These are phyloP conservation scores for Caranx ignobilis DNA, from an alignment of 2,113 vertebrate species.

Conservation along the genomic window DNA sequence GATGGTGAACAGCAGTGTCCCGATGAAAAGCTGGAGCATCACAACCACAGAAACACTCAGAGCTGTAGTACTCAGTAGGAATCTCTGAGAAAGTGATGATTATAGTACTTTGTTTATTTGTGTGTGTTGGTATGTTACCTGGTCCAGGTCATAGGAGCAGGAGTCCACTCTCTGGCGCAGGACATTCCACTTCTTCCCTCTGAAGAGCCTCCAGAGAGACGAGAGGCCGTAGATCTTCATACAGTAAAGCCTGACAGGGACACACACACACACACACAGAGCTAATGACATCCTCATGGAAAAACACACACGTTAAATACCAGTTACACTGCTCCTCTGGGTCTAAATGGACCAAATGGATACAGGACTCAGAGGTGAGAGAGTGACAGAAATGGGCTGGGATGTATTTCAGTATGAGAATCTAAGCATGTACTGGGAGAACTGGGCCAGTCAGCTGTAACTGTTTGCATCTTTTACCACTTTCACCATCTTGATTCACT, in stretches of 20 bases:
- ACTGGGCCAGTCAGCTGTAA: too few species aligned
- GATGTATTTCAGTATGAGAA: too few species aligned
- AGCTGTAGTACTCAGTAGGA: neutral
- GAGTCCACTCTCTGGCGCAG: slow-evolving; percentile 96
- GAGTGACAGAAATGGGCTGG: too few species aligned
- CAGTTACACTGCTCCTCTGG: too few species aligned
- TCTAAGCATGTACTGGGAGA: too few species aligned
- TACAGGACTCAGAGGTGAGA: too few species aligned
- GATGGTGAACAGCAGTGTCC: slow-evolving; percentile 95
- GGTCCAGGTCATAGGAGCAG: slow-evolving; percentile 97
- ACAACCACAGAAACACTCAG: neutral
- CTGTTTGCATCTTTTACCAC: too few species aligned
- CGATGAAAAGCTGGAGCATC: slow-evolving; percentile 91
- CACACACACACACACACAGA: neutral
- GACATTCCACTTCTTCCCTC: slow-evolving; percentile 99
- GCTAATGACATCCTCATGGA: too few species aligned
- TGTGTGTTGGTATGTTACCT: slow-evolving; percentile 82
- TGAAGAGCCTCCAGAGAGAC: slow-evolving; percentile 97
- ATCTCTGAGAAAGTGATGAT: neutral
- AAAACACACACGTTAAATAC: neutral
- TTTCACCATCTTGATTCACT: too few species aligned
- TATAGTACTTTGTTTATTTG: neutral
- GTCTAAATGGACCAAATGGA: too few species aligned
- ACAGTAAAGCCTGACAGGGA: slow-evolving; percentile 89
- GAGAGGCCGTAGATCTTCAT: slow-evolving; percentile 95